Evolutionary conservation across 2,113 vertebrate genomes (phyloP), one percentile per base, ranked within the genome.

Genomic region (Dendrocopos noguchii): DNA sequence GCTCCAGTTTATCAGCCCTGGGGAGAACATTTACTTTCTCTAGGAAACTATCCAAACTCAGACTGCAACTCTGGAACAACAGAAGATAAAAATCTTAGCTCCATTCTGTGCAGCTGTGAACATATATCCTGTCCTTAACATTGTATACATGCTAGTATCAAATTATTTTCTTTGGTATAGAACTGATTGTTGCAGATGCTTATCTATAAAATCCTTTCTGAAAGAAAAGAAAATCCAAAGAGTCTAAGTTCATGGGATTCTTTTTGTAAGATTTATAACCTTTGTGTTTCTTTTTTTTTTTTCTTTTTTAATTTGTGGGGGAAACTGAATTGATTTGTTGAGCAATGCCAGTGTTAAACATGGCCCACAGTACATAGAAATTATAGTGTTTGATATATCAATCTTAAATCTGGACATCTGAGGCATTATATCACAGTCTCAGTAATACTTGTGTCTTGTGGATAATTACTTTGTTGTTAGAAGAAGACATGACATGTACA

Each of bases 391-490:
- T 79, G 46, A 91, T 85, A 46, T 63, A 92, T 80, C 1, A 8
- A 71, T 71, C 1, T 79, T 70, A 50, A 0, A 4, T 84, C 87
- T 91, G 65, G 65, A 73, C 6, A 3, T 82, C 42, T 84, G 67
- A 91, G 59, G 63, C 55, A 79, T 92, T 94, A 68, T 87, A 82
- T 94, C 91, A 94, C 52, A 42, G 71, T 91, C 46, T 93, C 46
- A 14, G 64, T 89, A 80, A 89, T 46, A 34, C 80, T 91, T 91
- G 55, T 87, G 89, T 91, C 84, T 44, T 80, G 75, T 85, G 72
- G 64, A 27, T 9, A 79, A 42, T 52, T 92, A 76, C 85, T 95
- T 95, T 87, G 87, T 80, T 94, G 27, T 67, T 87, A 52, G 59
- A 95, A 77, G 42, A 91, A 85, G 82, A 82, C 82, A 85, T 94